Evolutionary conservation across 2,888 invertebrate genomes (phyloP).

Genomic region (Dasypolia templi): DNA sequence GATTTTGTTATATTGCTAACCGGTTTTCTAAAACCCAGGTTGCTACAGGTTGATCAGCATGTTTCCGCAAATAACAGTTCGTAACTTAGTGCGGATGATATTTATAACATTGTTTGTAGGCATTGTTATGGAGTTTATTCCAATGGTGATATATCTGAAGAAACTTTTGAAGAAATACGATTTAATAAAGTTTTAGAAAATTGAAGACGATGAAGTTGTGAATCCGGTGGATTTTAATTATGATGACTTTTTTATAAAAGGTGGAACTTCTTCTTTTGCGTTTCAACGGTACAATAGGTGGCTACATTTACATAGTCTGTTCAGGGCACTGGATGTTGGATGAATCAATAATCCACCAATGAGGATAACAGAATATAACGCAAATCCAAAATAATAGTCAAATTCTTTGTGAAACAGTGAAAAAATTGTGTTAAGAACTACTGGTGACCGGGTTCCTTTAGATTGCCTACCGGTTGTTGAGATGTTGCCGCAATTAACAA

Average conservation of each 20-base stretch:
- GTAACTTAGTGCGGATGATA: not conserved
- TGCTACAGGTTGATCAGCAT: not conserved
- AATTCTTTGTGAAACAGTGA: not conserved
- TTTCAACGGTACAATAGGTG: not conserved
- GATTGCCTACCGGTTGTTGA: rapidly evolving
- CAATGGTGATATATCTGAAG: constrained; percentile 11
- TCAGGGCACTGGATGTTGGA: not conserved
- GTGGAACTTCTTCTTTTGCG: not conserved
- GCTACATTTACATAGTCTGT: not conserved
- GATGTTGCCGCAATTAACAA: not conserved
- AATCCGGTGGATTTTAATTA: not conserved
- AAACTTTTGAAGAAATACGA: constrained; percentile 29
- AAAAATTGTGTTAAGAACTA: not conserved
- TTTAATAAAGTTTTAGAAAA: not conserved
- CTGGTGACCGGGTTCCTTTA: no score
- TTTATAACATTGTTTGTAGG: constrained; percentile 7
- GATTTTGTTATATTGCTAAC: not conserved
- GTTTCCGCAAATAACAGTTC: constrained; percentile 10
- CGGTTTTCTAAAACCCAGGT: not conserved
- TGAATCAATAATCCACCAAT: not conserved
- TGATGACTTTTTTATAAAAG: not conserved
- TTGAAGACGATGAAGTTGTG: no score
- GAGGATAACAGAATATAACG: not conserved
- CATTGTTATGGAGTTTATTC: constrained; percentile 14
- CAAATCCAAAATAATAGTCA: not conserved